Evolutionary conservation across 1,140 invertebrate species (phyloP), one percentile per base, ranked within the genome.

Genomic region (Pogonus chalceus): DNA sequence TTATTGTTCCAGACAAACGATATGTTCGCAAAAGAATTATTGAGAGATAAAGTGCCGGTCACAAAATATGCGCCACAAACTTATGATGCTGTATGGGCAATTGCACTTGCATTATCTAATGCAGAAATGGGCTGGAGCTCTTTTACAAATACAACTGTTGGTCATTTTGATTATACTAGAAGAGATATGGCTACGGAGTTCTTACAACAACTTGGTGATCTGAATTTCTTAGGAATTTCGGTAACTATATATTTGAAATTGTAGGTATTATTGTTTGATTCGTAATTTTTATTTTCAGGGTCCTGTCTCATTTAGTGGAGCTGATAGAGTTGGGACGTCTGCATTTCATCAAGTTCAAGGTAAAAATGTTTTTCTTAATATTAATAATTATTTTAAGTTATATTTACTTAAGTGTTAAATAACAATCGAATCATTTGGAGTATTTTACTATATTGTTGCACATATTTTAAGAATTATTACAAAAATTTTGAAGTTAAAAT

Each of bases 21-120:
- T 51, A 80, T 82, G 70, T 89, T 89, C 66, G 69, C 73, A 26
- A 67, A 72, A 1, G 77, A 82, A 56, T 78, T 85, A 66, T 68
- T 66, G 50, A 73, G 73, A 12, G 72, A 76, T 1, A 69, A 71
- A 4, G 62, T 75, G 14, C 72, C 77, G 1, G 71, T 82, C 1
- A 85, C 85, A 1, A 78, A 79, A 47, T 89, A 80, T 62, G 83
- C 87, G 0, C 80, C 82, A 0, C 84, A 90, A 63, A 83, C 87
- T 0, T 95, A 92, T 64, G 91, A 95, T 62, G 90, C 90, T 0
- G 81, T 93, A 1, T 93, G 90, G 90, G 84, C 88, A 0, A 86
- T 92, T 56, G 88, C 88, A 0, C 62, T 90, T 12, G 83, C 85
- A 0, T 66, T 91, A 35, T 72, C 74, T 49, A 71, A 71, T 56